Evolutionary conservation across 37 sponge, comb jelly and placozoan genomes (phyloP), one percentile per base, ranked within the genome.

Genomic region (Amphimedon queenslandica): DNA sequence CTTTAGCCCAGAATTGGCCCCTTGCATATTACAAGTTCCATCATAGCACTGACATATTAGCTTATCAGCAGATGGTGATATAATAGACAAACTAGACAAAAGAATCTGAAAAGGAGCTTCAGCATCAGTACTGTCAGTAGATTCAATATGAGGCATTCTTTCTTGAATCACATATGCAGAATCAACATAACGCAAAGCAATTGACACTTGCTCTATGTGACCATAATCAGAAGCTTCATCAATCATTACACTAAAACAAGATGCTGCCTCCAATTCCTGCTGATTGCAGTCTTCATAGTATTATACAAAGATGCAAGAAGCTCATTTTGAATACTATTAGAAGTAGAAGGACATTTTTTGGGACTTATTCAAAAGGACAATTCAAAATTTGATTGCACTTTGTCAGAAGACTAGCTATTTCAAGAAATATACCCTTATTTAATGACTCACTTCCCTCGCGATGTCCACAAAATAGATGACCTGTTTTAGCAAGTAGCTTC

Each of bases 231-330:
- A 42, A n/a, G 71, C 71, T 42, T 70, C 71, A 70, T 70, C 71
- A 42, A 70, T 70, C 71, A 70, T 43, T 42, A 70, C 71, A 70
- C 71, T 43, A 42, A 70, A 70, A 42, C 71, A 43, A 42, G 53
- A 42, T 10, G 71, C 55, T 24, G 53, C 55, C 11, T 42, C 55
- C 6, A 70, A 42, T 70, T 67, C 68, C 6, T 67, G 24, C 37
- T 24, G 38, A 4, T 42, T 42, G 24, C 41, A 40, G 8, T 70
- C 53, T 42, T 70, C 55, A 70, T n/a, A 70, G 10, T 70, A 5
- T 42, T 42, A n/a, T 70, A 70, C n/a, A 70, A 3, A 29, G 71
- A 21, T 42, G 71, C 55, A 42, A 70, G 38, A 10, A 70, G 5
- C 41, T 70, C 71, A 70, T 70, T 70, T 70, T 42, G 71, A 70